Conservation (phyloP, 2,797 vertebrate genomes). For the Rhinoraja longicauda region DNA sequence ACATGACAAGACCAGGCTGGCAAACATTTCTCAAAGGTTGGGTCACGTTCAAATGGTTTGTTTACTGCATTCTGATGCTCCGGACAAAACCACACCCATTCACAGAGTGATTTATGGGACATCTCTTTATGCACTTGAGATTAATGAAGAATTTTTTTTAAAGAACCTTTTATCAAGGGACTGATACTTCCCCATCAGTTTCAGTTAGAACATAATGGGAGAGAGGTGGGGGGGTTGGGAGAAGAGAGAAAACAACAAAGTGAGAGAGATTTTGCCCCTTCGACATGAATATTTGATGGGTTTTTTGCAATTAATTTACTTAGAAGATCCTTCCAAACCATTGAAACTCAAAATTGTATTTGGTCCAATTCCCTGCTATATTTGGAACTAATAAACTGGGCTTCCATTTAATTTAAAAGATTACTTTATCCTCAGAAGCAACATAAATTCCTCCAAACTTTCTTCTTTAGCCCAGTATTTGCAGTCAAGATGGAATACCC, state of each 20-base stretch:
- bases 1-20: neutral
- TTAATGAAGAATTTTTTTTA: neutral
- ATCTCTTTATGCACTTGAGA: neutral
- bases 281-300: neutral
- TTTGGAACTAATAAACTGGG: neutral
- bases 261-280: neutral
- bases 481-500: no score
- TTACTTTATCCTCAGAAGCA: neutral
- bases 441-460: neutral
- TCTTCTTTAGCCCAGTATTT: neutral
- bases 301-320: neutral
- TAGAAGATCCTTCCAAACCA: neutral
- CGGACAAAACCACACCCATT: neutral
- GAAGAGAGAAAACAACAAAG: neutral
- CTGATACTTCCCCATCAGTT: neutral
- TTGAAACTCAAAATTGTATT: neutral
- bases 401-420: neutral
- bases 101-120: neutral
- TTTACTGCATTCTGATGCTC: neutral
- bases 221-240: no score
- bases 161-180: neutral
- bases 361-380: neutral
- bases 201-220: neutral
- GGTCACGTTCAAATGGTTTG: neutral
- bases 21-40: slow-evolving; percentile 2